Evolutionary conservation across 2,797 vertebrate species (phyloP), one percentile per base, ranked within the genome.

Genomic region (Scomberomorus guttatus): DNA sequence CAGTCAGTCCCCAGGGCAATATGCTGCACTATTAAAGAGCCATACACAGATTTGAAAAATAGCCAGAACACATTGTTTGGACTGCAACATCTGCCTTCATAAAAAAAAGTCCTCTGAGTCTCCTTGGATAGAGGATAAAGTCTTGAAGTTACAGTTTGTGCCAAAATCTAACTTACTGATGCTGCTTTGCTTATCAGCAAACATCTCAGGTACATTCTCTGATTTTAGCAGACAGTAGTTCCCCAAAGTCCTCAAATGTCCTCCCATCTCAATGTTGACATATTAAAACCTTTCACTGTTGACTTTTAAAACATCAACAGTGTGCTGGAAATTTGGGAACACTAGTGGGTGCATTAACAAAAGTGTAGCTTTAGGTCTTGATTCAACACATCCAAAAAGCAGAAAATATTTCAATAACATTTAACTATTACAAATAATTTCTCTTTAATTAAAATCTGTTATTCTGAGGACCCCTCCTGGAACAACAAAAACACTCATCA

Each of bases 11-110:
- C 64, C 0, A 2, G 50, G 57, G 72, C 11, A 59, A n/a, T n/a
- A 17, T 62, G 51, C 51, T 75, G 70, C 66, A 70, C 60, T 80
- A 77, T 81, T 79, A 70, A 48, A 29, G 44, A 62, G 54, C 3
- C 56, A 61, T 14, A 17, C 37, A 3, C 17, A 72, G 62, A 29
- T 58, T 4, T 54, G 24, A 46, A 65, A 68, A 11, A 51, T 46
- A 46, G 5, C 6, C 42, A 18, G 27, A 29, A 14, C 8, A 25
- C 42, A 63, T 66, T 71, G 61, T 39, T 22, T 52, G 22, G 55
- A 69, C 29, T 3, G 2, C 7, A 22, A 74, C 20, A 34, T 71
- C 8, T 37, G 37, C 15, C 15, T 62, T 69, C 6, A 70, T 37
- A n/a, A 22, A 57, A 72, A 32, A 24, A 48, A 0, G 52, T 29